Percentiles rank a stretch among this genome's conserved stretches.
Conservation (phyloP, 1,140 invertebrate species). For the Onthophagus taurus region DNA sequence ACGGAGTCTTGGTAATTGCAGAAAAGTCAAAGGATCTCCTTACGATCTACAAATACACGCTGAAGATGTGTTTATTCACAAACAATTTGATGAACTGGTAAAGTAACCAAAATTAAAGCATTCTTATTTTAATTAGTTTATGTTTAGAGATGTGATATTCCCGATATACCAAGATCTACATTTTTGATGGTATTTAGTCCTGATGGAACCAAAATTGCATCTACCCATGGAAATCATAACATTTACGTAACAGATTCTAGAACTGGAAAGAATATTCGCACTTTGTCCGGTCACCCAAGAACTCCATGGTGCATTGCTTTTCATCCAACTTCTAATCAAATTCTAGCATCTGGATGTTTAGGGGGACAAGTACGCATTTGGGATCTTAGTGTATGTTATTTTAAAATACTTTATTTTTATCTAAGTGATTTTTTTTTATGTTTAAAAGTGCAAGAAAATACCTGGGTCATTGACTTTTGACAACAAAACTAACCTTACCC, state of each 20-base stretch:
- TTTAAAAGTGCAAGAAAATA: not conserved
- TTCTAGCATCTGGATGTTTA: slow-evolving; percentile 80
- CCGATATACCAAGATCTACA: slow-evolving; percentile 63
- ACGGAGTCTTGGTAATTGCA: slow-evolving; percentile 15
- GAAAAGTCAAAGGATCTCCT: slow-evolving; percentile 16
- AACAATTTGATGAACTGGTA: slow-evolving; percentile 44
- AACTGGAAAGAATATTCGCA: slow-evolving; percentile 70
- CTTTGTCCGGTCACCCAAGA: slow-evolving; percentile 73
- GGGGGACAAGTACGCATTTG: slow-evolving; percentile 85
- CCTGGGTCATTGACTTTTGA: too few species aligned
- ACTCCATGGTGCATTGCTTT: slow-evolving; percentile 89
- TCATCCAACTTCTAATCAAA: slow-evolving; percentile 74
- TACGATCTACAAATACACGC: slow-evolving; percentile 40
- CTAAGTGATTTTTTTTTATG: not conserved
- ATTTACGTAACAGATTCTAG: slow-evolving; percentile 79
- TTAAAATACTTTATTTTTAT: slow-evolving; percentile 4
- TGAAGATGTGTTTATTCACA: slow-evolving; percentile 44
- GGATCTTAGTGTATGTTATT: slow-evolving; percentile 80
- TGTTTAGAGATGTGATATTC: slow-evolving; percentile 60
- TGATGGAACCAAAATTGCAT: slow-evolving; percentile 76
- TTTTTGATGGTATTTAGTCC: slow-evolving; percentile 81
- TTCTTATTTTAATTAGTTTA: not conserved
- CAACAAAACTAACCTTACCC: too few species aligned
- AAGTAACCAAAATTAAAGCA: slow-evolving; percentile 12
- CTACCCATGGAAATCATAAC: slow-evolving; percentile 85